phyloP scores from a whole-genome alignment of 1,140 invertebrate species.

The Neodiprion lecontei region DNA sequence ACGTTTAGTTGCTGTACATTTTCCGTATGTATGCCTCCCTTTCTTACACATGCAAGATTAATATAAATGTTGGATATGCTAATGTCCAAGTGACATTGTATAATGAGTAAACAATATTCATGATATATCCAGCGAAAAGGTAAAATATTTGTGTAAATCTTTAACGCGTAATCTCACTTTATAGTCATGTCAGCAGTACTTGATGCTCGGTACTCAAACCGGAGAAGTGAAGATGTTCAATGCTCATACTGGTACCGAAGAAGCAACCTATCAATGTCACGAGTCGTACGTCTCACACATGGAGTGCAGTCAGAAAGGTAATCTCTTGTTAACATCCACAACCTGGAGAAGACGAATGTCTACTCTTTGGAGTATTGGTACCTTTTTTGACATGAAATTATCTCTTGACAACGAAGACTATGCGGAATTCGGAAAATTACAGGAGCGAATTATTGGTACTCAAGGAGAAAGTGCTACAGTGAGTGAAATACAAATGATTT shows the following conservation, averaged over 20 bases:
- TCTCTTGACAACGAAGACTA: slow-evolving; percentile 85
- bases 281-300: slow-evolving; percentile 84
- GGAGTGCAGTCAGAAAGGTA: slow-evolving; percentile 74
- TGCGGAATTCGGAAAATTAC: slow-evolving; percentile 91
- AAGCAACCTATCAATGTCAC: slow-evolving; percentile 81
- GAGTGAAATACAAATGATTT: slow-evolving; percentile 38
- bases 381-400: slow-evolving; percentile 75
- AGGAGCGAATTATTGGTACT: slow-evolving; percentile 87
- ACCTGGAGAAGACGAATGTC: slow-evolving; percentile 84
- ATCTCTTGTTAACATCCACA: slow-evolving; percentile 84
- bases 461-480: slow-evolving; percentile 77
- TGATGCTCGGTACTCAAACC: slow-evolving; percentile 85
- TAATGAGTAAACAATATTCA: not conserved
- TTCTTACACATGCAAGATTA: not conserved
- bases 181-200: slow-evolving; percentile 78
- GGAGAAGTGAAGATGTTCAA: slow-evolving; percentile 92
- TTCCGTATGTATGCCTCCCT: slow-evolving; percentile 62
- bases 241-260: slow-evolving; percentile 78
- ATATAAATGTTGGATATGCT: slow-evolving; percentile 12
- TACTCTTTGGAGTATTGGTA: slow-evolving; percentile 82
- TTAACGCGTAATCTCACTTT: slow-evolving; percentile 35
- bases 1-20: slow-evolving; percentile 85
- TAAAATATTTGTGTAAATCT: too few relatives aligned
- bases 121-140: too few relatives aligned
- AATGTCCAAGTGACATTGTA: slow-evolving; percentile 20